A percentile compares a stretch with the other conserved stretches of the same genome.
Evolutionary conservation across 2,113 vertebrate species (phyloP).

Genomic region (Motacilla alba): DNA sequence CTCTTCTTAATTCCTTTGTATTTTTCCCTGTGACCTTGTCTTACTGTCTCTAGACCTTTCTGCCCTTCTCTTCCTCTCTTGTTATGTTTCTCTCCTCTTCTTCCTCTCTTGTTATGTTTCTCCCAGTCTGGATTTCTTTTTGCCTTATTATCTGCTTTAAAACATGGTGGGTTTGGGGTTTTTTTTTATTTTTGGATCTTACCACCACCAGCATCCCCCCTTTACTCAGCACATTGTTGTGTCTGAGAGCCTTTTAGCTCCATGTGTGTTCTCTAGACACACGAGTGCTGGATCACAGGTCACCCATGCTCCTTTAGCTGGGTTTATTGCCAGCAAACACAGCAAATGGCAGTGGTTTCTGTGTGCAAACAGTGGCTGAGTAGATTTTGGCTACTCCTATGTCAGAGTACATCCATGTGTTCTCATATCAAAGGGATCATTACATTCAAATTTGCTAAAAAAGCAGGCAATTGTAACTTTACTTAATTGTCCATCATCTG

Average conservation of each 20-base stretch:
- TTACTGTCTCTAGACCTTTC: background rate
- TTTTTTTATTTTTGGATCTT: background rate
- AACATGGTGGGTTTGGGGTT: background rate
- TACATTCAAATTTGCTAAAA: background rate
- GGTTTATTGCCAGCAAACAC: background rate
- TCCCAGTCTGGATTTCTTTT: background rate
- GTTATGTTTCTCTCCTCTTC: background rate
- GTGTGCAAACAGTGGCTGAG: background rate
- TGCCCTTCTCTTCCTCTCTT: background rate
- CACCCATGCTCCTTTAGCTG: background rate
- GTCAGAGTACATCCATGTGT: background rate
- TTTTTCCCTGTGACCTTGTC: background rate
- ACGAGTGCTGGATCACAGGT: background rate
- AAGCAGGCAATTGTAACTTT: background rate
- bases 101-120: background rate
- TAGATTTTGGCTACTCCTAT: background rate
- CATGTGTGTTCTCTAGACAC: accelerated
- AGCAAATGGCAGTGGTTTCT: background rate
- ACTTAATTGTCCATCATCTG: background rate
- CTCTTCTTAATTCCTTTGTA: background rate
- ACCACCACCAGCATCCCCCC: background rate
- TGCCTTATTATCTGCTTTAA: background rate
- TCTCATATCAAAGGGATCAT: background rate
- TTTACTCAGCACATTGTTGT: background rate
- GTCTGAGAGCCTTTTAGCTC: background rate